Evolutionary conservation across 2,113 vertebrate genomes (phyloP).

Genomic region (Paracanthobrama guichenoti): DNA sequence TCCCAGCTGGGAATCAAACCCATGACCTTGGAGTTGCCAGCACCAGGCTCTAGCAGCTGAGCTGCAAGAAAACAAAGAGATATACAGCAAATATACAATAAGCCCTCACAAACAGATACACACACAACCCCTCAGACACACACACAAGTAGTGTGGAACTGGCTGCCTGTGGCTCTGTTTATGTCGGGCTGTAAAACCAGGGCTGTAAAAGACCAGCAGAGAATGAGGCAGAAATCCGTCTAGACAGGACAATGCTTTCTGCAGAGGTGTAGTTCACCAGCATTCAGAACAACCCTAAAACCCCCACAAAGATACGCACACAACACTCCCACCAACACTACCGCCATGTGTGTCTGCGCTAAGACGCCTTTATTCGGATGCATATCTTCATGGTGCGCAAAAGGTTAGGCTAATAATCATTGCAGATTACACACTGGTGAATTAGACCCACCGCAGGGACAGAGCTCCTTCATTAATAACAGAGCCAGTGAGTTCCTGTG

Average conservation of each 20-base stretch:
- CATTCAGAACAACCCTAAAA: conserved; percentile 39
- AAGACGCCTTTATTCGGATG: background rate
- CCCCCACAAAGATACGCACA: background rate
- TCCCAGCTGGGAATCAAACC: background rate
- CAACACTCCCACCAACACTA: conserved; percentile 15
- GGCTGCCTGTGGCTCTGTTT: conserved; percentile 64
- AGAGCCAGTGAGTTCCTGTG: background rate
- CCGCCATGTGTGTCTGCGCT: background rate
- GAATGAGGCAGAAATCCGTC: conserved; percentile 41
- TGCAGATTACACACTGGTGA: conserved; percentile 9
- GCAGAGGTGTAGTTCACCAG: conserved; percentile 54
- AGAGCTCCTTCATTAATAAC: conserved; percentile 27
- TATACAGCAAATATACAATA: conserved; percentile 36
- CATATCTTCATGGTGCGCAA: background rate
- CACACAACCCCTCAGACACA: background rate
- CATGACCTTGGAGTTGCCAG: conserved; percentile 10
- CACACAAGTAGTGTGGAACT: conserved; percentile 21
- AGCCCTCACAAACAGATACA: conserved; percentile 22
- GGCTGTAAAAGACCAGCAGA: conserved; percentile 79
- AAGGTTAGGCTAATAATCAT: conserved; percentile 22
- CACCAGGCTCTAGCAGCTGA: conserved; percentile 11
- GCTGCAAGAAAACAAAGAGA: conserved; percentile 17
- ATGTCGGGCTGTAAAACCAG: conserved; percentile 76
- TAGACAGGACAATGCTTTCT: conserved; percentile 44
- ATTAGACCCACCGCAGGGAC: conserved; percentile 11